Percentiles rank a stretch among this genome's conserved stretches.
These are phyloP conservation scores for Nesoenas mayeri DNA, from an alignment of 2,113 vertebrate species.

Conservation along the genomic window DNA sequence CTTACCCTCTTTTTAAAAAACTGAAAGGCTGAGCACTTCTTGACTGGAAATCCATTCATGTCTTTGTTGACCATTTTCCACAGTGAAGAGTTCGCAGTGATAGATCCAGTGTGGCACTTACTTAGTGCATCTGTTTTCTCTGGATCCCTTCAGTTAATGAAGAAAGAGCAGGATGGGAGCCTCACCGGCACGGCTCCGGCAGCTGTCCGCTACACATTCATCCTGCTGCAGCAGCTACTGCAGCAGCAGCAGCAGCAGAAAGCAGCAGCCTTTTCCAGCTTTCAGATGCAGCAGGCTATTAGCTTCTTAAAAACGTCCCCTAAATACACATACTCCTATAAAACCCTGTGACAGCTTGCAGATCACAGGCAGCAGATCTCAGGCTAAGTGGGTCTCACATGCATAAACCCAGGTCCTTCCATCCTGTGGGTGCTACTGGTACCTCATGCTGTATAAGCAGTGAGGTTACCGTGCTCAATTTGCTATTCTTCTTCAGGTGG, in stretches of 20 bases:
- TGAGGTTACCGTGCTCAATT: background rate
- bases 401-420: background rate
- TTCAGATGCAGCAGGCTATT: conserved; percentile 31
- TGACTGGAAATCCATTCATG: conserved; percentile 96
- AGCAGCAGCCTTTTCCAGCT: conserved; percentile 41
- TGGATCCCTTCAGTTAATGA: conserved; percentile 41
- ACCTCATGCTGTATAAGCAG: background rate
- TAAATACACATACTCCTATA: background rate
- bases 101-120: conserved; percentile 71
- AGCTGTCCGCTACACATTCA: conserved; percentile 66
- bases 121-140: conserved; percentile 61
- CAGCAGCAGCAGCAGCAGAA: conserved; percentile 39
- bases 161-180: conserved; percentile 45
- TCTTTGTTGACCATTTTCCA: conserved; percentile 95
- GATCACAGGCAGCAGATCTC: conserved; percentile 25
- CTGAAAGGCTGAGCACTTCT: conserved; percentile 98
- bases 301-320: conserved; percentile 48
- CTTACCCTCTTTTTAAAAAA: conserved; percentile 99
- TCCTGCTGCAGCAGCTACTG: conserved; percentile 72
- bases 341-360: conserved; percentile 51
- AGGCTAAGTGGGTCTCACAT: background rate
- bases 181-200: background rate
- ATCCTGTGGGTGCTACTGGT: conserved; percentile 5
- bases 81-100: conserved; percentile 61
- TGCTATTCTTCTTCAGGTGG: conserved; percentile 68